Evolutionary conservation across 2,797 vertebrate species (phyloP).

Genomic region (Podargus strigoides): DNA sequence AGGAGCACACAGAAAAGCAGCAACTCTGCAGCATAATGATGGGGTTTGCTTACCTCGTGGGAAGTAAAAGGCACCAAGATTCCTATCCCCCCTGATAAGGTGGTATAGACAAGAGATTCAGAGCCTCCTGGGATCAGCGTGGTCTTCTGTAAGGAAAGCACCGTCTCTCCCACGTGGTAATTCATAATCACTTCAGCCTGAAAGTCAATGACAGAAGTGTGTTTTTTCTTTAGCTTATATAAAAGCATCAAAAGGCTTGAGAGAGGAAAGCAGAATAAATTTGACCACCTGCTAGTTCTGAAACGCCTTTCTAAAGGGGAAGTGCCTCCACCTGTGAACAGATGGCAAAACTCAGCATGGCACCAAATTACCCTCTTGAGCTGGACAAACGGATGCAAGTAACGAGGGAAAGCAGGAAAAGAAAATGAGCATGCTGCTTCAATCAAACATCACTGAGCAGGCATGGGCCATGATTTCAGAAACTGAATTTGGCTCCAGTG

Average conservation of each 20-base stretch:
- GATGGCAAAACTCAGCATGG: constrained; percentile 12
- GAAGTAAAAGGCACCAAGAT: constrained; percentile 98
- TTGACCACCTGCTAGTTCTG: neutral
- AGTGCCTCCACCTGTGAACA: constrained; percentile 21
- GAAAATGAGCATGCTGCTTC: neutral
- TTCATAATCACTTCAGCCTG: constrained; percentile 97
- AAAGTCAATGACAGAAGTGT: neutral
- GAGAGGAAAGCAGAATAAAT: neutral
- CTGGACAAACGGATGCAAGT: neutral
- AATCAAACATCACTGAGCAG: neutral
- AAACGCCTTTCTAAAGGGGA: neutral
- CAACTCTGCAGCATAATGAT: fast-evolving
- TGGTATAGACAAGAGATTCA: constrained; percentile 96
- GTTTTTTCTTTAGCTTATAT: neutral
- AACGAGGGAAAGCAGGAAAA: neutral
- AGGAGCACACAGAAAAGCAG: neutral
- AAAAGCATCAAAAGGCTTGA: neutral
- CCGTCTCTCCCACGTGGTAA: constrained; percentile 94
- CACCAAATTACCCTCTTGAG: neutral
- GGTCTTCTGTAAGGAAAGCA: constrained; percentile 96
- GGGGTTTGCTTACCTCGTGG: constrained; percentile 83
- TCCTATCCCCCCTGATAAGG: constrained; percentile 93
- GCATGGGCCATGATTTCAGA: neutral
- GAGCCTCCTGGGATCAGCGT: constrained; percentile 96
- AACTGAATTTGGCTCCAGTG: neutral